These are phyloP conservation scores for Lacerta viridis DNA, from an alignment of 2,797 vertebrate species.

Conservation along the genomic window DNA sequence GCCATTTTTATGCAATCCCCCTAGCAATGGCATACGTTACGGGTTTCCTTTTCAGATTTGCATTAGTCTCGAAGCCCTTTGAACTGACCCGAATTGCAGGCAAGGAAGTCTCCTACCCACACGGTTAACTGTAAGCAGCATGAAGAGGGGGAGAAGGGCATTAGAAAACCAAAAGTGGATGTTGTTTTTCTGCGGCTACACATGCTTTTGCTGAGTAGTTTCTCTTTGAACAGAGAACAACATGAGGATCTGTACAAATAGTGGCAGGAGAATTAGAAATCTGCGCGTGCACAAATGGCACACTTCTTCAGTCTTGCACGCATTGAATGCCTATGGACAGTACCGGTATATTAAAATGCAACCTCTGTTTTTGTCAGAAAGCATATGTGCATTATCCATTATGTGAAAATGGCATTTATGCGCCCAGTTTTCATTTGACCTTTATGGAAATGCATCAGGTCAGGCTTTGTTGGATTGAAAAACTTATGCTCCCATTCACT, in stretches of 20 bases:
- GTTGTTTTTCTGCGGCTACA: neutral
- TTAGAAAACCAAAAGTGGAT: neutral
- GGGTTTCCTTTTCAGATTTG: conserved; percentile 54
- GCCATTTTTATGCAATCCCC: conserved; percentile 47
- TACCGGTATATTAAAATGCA: neutral
- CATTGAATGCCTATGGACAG: neutral
- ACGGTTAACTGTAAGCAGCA: conserved; percentile 25
- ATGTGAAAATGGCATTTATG: neutral
- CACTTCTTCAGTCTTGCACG: neutral
- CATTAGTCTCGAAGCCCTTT: conserved; percentile 46
- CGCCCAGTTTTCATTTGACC: neutral
- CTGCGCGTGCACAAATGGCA: neutral
- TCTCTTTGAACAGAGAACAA: neutral
- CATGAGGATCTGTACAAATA: neutral
- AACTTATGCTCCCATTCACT: neutral
- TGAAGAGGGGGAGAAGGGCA: neutral
- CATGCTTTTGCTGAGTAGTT: rapidly evolving
- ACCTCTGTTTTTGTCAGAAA: neutral
- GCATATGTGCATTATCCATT: neutral
- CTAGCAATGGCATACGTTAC: neutral
- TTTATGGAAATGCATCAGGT: neutral
- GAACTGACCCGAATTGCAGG: conserved; percentile 22
- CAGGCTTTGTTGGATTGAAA: neutral
- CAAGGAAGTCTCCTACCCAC: neutral
- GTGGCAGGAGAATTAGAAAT: neutral